A percentile compares a stretch with the other conserved stretches of the same genome.
Conservation (phyloP, 92 coral and sea anemone species). For the Actinernus sp. region DNA sequence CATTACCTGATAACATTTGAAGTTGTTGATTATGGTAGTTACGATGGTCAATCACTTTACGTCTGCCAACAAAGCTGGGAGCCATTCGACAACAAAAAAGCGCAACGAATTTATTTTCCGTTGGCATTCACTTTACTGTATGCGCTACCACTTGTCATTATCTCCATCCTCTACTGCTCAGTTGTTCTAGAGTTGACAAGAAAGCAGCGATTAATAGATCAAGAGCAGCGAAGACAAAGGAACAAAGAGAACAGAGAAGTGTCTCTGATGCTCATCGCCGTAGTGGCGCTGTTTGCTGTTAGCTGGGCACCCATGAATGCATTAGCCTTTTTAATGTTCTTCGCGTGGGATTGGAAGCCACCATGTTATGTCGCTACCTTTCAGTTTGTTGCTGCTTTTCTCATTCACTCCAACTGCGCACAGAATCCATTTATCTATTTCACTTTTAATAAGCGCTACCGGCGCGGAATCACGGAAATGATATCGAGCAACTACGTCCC, state of each 20-base stretch:
- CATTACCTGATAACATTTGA: slow-evolving; percentile 23
- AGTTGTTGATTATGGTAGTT: slow-evolving; percentile 1
- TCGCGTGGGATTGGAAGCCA: not conserved
- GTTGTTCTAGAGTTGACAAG: slow-evolving; percentile 48
- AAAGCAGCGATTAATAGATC: slow-evolving; percentile 23
- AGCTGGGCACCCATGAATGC: slow-evolving; percentile 25
- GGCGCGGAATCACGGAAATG: slow-evolving; percentile 12
- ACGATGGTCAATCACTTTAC: slow-evolving; percentile 4
- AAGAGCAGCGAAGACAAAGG: slow-evolving; percentile 55
- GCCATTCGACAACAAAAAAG: not conserved
- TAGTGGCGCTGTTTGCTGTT: slow-evolving; percentile 51
- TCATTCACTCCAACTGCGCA: slow-evolving; percentile 51
- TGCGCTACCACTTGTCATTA: slow-evolving; percentile 46
- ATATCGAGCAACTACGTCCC: not conserved
- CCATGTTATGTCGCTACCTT: not conserved
- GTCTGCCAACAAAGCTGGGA: slow-evolving; percentile 38
- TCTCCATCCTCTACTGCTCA: slow-evolving; percentile 47
- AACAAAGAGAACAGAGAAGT: slow-evolving; percentile 58
- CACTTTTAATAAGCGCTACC: slow-evolving; percentile 30
- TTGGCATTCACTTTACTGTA: slow-evolving; percentile 19
- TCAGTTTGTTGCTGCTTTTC: slow-evolving; percentile 17
- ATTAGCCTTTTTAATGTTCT: slow-evolving; percentile 6
- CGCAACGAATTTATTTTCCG: slow-evolving; percentile 18
- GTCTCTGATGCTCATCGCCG: slow-evolving; percentile 54
- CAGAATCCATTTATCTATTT: slow-evolving; percentile 63